Conservation (phyloP, 2,797 vertebrate species). For the Myotis pilosus region DNA sequence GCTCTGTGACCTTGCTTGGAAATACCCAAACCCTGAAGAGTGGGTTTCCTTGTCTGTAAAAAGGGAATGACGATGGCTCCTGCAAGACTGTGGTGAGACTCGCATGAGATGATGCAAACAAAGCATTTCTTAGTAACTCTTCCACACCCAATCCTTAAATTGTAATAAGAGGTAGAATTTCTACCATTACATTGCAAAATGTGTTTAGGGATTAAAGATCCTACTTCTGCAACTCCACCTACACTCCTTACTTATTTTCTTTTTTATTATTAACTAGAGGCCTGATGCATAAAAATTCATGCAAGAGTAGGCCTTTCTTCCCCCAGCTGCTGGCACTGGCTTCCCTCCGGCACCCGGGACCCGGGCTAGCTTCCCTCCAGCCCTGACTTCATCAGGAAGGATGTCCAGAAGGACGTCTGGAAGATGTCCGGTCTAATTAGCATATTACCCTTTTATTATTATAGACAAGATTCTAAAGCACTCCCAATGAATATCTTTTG, state of each 20-base stretch:
- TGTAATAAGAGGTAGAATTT: background rate
- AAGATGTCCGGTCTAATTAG: too few relatives aligned
- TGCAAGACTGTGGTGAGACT: background rate
- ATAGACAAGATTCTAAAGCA: background rate
- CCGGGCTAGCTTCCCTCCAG: too few relatives aligned
- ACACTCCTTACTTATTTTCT: background rate
- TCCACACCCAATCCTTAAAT: background rate
- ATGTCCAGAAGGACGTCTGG: too few relatives aligned
- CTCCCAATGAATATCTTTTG: background rate
- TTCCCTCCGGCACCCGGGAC: too few relatives aligned
- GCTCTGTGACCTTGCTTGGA: background rate
- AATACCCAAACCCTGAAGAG: background rate
- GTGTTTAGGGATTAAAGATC: background rate
- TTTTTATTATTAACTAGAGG: background rate
- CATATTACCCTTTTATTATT: too few relatives aligned
- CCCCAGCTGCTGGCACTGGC: too few relatives aligned
- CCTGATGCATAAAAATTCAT: too few relatives aligned
- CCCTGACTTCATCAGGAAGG: too few relatives aligned
- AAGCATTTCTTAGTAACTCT: background rate
- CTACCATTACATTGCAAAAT: background rate
- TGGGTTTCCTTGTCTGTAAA: background rate
- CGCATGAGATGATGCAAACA: background rate
- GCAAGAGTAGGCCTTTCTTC: too few relatives aligned
- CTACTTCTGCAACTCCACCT: background rate
- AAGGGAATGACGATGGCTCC: background rate